These are phyloP conservation scores for Spermophilus dauricus DNA, from an alignment of 2,113 vertebrate genomes.

Conservation along the genomic window DNA sequence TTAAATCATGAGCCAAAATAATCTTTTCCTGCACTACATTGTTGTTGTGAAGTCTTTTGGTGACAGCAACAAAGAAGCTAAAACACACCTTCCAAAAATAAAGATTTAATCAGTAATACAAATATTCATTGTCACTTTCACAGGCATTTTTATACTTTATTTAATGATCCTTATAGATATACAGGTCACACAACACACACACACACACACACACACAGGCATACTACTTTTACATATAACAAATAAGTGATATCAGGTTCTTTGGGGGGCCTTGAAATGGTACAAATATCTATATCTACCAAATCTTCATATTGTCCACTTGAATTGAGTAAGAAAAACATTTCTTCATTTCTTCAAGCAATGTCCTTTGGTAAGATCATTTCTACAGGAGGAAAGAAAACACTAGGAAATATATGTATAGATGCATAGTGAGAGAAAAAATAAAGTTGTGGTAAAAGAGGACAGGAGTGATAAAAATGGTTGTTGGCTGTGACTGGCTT, in stretches of 20 bases:
- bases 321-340: neutral
- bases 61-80: too few species aligned
- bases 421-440: neutral
- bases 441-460: neutral
- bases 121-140: neutral
- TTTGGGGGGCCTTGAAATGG: neutral
- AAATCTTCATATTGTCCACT: neutral
- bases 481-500: neutral
- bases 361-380: neutral
- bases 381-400: neutral
- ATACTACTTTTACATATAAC: neutral
- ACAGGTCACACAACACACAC: neutral
- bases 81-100: neutral
- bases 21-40: too few species aligned
- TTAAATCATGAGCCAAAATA: too few species aligned
- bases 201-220: neutral
- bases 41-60: too few species aligned
- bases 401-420: neutral
- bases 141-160: neutral
- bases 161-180: neutral
- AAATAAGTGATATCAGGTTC: neutral
- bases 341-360: neutral
- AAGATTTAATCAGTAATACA: neutral
- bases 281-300: neutral
- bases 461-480: fast-evolving